Evolutionary conservation across 2,888 invertebrate genomes (phyloP).

Genomic region (Hypolimnas misippus): DNA sequence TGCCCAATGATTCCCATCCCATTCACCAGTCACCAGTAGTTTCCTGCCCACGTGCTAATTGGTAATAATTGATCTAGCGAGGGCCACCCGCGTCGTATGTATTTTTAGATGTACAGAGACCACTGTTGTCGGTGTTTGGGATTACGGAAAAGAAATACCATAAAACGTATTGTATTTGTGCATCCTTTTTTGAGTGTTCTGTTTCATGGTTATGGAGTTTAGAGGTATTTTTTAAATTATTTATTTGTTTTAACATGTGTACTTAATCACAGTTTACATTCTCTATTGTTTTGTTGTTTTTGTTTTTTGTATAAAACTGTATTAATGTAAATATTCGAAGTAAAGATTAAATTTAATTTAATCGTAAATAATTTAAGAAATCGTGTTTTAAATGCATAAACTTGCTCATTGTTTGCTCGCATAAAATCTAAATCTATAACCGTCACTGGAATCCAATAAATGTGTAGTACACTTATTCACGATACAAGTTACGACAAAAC

Average conservation of each 20-base stretch:
- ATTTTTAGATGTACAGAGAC: conserved; percentile 48
- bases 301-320: no score
- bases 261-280: not conserved
- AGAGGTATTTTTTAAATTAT: not conserved
- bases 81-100: conserved; percentile 68
- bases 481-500: conserved; percentile 16
- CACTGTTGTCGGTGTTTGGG: conserved; percentile 35
- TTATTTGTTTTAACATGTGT: conserved; percentile 1
- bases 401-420: not conserved
- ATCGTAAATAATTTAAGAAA: no score
- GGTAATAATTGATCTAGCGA: conserved; percentile 72
- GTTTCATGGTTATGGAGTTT: conserved; percentile 28
- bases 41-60: conserved; percentile 71
- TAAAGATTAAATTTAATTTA: no score
- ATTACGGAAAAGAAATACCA: conserved; percentile 30
- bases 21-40: conserved; percentile 46
- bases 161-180: conserved; percentile 31
- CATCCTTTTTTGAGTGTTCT: conserved; percentile 31
- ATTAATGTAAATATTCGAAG: no score
- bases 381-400: no score
- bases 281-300: not conserved
- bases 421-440: not conserved
- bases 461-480: conserved; percentile 19
- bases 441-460: conserved; percentile 8
- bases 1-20: conserved; percentile 23